Conservation (phyloP, 2,113 vertebrate species). For the Psittacara wagleri region DNA sequence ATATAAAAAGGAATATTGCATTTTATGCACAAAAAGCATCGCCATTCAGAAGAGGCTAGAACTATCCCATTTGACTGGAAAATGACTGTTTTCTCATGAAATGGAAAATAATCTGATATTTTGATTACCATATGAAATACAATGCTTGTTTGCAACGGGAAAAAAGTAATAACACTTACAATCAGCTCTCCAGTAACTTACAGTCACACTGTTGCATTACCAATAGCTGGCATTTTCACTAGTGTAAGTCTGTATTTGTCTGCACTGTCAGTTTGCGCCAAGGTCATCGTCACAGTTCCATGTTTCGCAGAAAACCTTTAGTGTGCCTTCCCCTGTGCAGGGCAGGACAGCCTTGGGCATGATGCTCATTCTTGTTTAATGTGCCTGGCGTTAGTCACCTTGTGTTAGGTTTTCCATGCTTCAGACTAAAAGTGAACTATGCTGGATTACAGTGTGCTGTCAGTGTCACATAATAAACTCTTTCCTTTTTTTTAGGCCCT, state of each 20-base stretch:
- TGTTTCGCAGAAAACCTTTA: not conserved
- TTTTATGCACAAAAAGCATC: not conserved
- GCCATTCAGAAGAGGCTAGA: not conserved
- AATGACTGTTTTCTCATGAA: not conserved
- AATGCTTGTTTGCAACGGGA: not conserved
- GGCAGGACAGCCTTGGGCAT: not conserved
- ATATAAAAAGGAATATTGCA: not conserved
- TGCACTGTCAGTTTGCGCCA: fast-evolving
- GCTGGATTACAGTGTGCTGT: not conserved
- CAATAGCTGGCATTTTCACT: not conserved
- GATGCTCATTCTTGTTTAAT: fast-evolving
- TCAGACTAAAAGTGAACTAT: not conserved
- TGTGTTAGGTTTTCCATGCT: fast-evolving
- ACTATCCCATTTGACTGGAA: not conserved
- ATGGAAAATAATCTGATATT: not conserved
- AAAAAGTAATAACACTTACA: not conserved
- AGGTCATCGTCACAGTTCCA: not conserved
- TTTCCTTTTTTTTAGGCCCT: constrained; percentile 82
- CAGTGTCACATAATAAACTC: not conserved
- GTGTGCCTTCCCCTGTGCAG: fast-evolving
- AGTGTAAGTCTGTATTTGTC: not conserved
- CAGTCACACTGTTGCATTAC: not conserved
- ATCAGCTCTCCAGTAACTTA: not conserved
- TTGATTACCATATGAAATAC: not conserved
- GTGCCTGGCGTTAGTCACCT: fast-evolving